phyloP scores from a whole-genome alignment of 2,113 vertebrate species.

The Terrapene triunguis region DNA sequence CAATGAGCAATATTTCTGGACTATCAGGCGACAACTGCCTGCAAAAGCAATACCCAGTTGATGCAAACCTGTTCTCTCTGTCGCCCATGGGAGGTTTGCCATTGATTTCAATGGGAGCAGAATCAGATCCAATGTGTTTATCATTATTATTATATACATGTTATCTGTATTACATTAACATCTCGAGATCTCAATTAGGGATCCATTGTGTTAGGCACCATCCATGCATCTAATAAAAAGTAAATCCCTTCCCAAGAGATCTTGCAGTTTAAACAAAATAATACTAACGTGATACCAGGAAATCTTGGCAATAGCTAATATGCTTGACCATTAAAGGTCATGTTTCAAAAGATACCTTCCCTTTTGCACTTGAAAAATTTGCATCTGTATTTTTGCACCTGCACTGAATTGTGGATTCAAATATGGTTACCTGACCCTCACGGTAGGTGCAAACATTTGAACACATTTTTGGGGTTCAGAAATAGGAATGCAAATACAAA shows the following conservation, averaged over 20 bases:
- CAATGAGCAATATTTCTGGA: background rate
- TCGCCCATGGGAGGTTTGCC: background rate
- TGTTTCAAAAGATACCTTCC: background rate
- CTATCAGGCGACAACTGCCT: background rate
- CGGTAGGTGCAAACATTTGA: conserved; percentile 16
- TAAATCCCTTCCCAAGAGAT: background rate
- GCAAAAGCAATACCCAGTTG: background rate
- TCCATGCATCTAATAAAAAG: background rate
- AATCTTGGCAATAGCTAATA: background rate
- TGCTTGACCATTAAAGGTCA: background rate
- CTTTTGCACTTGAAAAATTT: background rate
- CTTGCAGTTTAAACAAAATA: background rate
- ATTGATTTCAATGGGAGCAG: background rate
- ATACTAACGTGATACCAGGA: background rate
- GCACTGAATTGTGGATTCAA: conserved; percentile 39
- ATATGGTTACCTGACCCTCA: conserved; percentile 15
- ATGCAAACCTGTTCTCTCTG: background rate
- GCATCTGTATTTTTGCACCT: background rate
- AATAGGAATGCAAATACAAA: background rate
- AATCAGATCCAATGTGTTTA: background rate
- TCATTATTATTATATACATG: background rate
- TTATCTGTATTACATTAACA: background rate
- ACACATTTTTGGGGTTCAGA: conserved; percentile 3
- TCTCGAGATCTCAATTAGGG: background rate
- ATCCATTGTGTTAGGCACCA: background rate